phyloP scores from a whole-genome alignment of 2,888 invertebrate genomes.

The Leptothorax acervorum region DNA sequence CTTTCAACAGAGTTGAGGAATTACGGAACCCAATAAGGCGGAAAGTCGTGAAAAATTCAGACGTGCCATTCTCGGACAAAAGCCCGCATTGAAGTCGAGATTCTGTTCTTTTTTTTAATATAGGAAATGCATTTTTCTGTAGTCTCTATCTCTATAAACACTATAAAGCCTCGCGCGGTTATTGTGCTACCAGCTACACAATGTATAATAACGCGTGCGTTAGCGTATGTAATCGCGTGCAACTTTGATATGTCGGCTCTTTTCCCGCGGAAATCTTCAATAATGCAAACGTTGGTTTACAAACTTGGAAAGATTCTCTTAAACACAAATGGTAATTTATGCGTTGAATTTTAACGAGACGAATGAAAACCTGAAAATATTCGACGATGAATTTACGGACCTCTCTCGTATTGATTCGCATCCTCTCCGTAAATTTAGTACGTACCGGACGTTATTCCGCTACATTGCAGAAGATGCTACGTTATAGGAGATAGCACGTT shows the following conservation, averaged over 20 bases:
- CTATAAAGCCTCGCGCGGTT: background rate
- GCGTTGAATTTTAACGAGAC: background rate
- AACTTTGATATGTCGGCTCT: background rate
- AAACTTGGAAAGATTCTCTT: background rate
- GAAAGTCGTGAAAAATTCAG: constrained; percentile 40
- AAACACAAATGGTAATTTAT: background rate
- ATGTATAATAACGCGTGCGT: background rate
- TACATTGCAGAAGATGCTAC: background rate
- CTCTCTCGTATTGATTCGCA: background rate
- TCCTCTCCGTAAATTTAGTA: constrained; percentile 15
- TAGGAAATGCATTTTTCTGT: background rate
- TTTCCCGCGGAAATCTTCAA: background rate
- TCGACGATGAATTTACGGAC: background rate
- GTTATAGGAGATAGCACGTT: background rate
- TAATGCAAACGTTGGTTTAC: background rate
- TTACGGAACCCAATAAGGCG: constrained; percentile 26
- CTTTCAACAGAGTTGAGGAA: constrained; percentile 8
- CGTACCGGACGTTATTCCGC: constrained; percentile 5
- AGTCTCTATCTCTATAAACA: background rate
- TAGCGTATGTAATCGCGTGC: background rate
- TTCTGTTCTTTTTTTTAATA: background rate
- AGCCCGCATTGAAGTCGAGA: background rate
- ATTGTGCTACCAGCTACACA: background rate
- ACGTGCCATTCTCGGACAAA: constrained; percentile 19
- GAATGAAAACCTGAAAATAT: background rate